These are phyloP conservation scores for Drosophila paracracens DNA, from an alignment of 2,888 invertebrate species.

Conservation along the genomic window DNA sequence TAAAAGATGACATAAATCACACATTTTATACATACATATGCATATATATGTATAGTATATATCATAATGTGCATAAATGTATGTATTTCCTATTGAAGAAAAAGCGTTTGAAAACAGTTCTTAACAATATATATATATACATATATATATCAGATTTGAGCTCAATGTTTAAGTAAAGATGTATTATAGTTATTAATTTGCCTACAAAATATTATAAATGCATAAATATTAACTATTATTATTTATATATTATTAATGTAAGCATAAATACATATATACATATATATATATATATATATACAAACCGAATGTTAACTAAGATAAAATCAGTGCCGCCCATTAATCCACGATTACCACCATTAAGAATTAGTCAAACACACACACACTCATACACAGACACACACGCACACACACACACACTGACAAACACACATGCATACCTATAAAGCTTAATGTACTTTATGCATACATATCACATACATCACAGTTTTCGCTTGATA, in stretches of 20 bases:
- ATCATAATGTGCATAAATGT: background rate
- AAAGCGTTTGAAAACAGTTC: slow-evolving; percentile 18
- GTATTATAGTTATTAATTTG: slow-evolving; percentile 53
- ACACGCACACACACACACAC: slow-evolving; percentile 17
- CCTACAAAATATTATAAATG: slow-evolving; percentile 30
- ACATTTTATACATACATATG: background rate
- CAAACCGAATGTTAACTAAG: slow-evolving; percentile 76
- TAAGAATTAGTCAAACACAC: slow-evolving; percentile 66
- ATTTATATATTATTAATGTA: slow-evolving; percentile 18
- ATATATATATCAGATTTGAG: slow-evolving; percentile 28
- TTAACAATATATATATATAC: background rate
- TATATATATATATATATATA: slow-evolving; percentile 38
- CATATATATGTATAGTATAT: background rate
- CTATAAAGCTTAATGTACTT: slow-evolving; percentile 54
- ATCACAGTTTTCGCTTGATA: slow-evolving; percentile 1
- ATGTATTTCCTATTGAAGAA: slow-evolving; percentile 13
- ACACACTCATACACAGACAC: slow-evolving; percentile 21
- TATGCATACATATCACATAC: slow-evolving; percentile 35
- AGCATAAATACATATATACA: slow-evolving; percentile 13
- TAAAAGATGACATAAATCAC: background rate
- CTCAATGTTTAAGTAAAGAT: slow-evolving; percentile 54
- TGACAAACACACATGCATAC: slow-evolving; percentile 4
- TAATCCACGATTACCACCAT: slow-evolving; percentile 80
- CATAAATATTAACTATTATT: slow-evolving; percentile 17
- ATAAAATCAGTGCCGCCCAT: slow-evolving; percentile 80